Conservation (phyloP, 2,797 vertebrate species). For the Betta splendens region DNA sequence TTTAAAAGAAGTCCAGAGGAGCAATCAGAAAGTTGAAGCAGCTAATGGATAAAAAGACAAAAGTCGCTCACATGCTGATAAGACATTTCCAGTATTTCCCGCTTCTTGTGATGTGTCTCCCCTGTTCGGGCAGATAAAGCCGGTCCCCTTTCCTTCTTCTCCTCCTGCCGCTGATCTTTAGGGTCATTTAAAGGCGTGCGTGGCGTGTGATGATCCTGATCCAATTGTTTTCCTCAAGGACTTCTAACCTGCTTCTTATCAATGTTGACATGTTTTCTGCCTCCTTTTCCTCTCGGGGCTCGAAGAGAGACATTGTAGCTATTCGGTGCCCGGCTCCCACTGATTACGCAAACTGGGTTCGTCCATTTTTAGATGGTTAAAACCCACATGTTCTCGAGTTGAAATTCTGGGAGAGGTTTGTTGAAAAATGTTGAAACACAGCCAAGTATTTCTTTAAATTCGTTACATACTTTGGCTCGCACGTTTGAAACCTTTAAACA, state of each 20-base stretch:
- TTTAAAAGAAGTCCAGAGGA: background rate
- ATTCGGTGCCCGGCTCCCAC: constrained; percentile 23
- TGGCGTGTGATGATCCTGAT: constrained; percentile 63
- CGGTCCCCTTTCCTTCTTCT: constrained; percentile 26
- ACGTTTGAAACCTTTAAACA: constrained; percentile 15
- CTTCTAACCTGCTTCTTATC: constrained; percentile 64
- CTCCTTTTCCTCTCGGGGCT: constrained; percentile 41
- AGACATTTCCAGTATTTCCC: constrained; percentile 48
- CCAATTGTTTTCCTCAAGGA: constrained; percentile 70
- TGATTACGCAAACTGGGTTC: constrained; percentile 19
- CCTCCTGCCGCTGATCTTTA: constrained; percentile 43
- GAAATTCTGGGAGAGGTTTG: constrained; percentile 16
- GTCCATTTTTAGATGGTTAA: constrained; percentile 18
- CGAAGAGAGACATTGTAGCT: constrained; percentile 44
- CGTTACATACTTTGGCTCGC: background rate
- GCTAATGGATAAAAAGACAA: constrained; percentile 29
- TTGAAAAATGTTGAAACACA: constrained; percentile 15
- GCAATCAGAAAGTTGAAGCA: constrained; percentile 2
- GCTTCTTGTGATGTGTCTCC: constrained; percentile 37
- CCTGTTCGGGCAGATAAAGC: constrained; percentile 49
- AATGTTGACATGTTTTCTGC: constrained; percentile 31
- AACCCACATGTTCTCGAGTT: constrained; percentile 10
- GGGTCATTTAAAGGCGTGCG: constrained; percentile 29
- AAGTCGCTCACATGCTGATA: constrained; percentile 40
- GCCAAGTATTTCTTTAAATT: constrained; percentile 9